Percentiles rank a stretch among this genome's conserved stretches.
These are phyloP conservation scores for Drosophila setifemur DNA, from an alignment of 1,140 invertebrate species.

Conservation along the genomic window DNA sequence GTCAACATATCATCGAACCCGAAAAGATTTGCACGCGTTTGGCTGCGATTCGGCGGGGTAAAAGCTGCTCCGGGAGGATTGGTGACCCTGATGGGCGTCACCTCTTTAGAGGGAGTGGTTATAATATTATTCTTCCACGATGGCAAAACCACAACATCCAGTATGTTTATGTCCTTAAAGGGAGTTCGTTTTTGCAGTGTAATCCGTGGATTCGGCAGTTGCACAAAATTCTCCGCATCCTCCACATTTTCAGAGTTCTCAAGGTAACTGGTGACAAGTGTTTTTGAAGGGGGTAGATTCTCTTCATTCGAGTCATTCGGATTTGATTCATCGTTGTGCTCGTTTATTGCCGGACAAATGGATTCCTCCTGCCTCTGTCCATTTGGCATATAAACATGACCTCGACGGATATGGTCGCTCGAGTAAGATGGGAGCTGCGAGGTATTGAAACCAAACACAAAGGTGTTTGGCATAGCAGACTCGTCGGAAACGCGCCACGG, in stretches of 20 bases:
- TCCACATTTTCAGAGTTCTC: constrained; percentile 40
- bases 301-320: constrained; percentile 69
- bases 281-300: constrained; percentile 48
- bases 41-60: neutral
- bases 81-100: neutral
- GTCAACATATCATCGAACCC: constrained; percentile 32
- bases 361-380: neutral
- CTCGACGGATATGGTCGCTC: constrained; percentile 54
- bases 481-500: constrained; percentile 71
- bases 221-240: constrained; percentile 54
- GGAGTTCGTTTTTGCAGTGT: constrained; percentile 58
- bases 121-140: constrained; percentile 60
- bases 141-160: constrained; percentile 65
- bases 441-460: constrained; percentile 60
- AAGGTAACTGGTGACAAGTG: neutral
- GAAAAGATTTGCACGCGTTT: constrained; percentile 32
- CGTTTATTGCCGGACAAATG: neutral
- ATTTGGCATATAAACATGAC: constrained; percentile 58
- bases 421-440: constrained; percentile 73
- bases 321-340: neutral
- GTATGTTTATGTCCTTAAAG: constrained; percentile 67
- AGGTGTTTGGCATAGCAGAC: constrained; percentile 53
- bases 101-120: constrained; percentile 20
- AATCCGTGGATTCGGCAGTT: constrained; percentile 60
- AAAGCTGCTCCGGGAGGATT: too few relatives aligned